phyloP scores from a whole-genome alignment of 1,140 invertebrate genomes.

The Drosophila auraria region DNA sequence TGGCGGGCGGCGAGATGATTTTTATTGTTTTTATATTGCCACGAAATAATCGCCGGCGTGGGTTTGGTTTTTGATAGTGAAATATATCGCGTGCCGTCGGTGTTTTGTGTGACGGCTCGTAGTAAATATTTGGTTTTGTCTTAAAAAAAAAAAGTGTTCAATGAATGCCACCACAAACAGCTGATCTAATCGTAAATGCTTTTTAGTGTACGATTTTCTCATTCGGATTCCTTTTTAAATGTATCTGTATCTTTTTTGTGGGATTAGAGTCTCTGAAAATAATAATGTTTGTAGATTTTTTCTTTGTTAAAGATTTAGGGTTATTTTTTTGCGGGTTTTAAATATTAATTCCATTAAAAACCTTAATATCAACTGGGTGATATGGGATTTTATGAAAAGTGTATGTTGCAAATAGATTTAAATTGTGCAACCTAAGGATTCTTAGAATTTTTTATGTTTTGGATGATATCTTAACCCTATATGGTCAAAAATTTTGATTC shows the following conservation, averaged over 20 bases:
- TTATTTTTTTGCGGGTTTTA: too few relatives aligned
- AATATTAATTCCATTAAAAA: too few relatives aligned
- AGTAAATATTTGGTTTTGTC: conserved; percentile 50
- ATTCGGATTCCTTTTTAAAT: neutral
- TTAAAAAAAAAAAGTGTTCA: conserved; percentile 35
- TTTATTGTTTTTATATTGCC: conserved; percentile 73
- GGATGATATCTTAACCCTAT: too few relatives aligned
- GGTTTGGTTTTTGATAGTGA: conserved; percentile 35
- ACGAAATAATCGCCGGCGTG: conserved; percentile 53
- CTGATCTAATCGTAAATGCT: conserved; percentile 37
- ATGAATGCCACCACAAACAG: conserved; percentile 37
- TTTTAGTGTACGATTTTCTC: neutral
- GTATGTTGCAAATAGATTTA: too few relatives aligned
- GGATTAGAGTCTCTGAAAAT: neutral
- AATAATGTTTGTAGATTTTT: too few relatives aligned
- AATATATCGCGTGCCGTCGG: conserved; percentile 17
- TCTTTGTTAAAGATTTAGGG: too few relatives aligned
- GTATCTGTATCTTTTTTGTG: too few relatives aligned
- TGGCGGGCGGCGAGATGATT: conserved; percentile 67
- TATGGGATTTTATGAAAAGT: too few relatives aligned
- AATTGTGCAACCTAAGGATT: too few relatives aligned
- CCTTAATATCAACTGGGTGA: too few relatives aligned
- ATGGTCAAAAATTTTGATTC: too few relatives aligned
- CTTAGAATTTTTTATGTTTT: too few relatives aligned
- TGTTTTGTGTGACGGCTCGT: conserved; percentile 24